Conservation (phyloP, 2,888 invertebrate species). For the Leptinotarsa peninsularis region DNA sequence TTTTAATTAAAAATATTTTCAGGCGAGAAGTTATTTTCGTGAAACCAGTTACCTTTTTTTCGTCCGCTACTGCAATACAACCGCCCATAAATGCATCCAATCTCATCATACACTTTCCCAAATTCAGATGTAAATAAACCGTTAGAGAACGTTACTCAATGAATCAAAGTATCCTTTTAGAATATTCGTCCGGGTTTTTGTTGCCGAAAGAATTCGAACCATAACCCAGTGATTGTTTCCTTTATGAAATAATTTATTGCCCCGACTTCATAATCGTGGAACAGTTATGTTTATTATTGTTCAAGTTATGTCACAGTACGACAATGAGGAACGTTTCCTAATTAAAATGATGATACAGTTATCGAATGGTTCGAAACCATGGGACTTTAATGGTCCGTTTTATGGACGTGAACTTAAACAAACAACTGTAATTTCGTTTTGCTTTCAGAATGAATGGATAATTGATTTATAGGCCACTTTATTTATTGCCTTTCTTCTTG, state of each 20-base stretch:
- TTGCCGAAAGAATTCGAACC: conserved; percentile 11
- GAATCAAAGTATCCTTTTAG: conserved; percentile 21
- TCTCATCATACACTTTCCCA: conserved; percentile 32
- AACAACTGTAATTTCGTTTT: conserved; percentile 11
- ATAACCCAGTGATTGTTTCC: background rate
- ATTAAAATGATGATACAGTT: conserved; percentile 19
- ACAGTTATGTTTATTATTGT: conserved; percentile 18
- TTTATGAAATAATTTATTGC: conserved; percentile 12
- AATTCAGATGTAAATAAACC: conserved; percentile 36
- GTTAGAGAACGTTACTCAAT: conserved; percentile 29
- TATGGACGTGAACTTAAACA: conserved; percentile 10
- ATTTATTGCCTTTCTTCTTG: background rate
- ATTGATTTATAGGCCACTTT: conserved; percentile 7
- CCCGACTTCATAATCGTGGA: background rate
- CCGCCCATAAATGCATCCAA: conserved; percentile 36
- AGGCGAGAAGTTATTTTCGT: background rate
- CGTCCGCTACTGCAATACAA: background rate
- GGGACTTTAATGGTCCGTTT: conserved; percentile 10
- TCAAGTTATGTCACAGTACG: conserved; percentile 14
- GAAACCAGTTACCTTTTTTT: background rate
- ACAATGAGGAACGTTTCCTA: conserved; percentile 16
- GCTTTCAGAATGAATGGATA: background rate
- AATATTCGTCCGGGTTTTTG: conserved; percentile 15
- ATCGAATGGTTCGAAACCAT: conserved; percentile 2
- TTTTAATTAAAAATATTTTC: too few species aligned